These are phyloP conservation scores for Chamaea fasciata DNA, from an alignment of 2,113 vertebrate species.

Conservation along the genomic window DNA sequence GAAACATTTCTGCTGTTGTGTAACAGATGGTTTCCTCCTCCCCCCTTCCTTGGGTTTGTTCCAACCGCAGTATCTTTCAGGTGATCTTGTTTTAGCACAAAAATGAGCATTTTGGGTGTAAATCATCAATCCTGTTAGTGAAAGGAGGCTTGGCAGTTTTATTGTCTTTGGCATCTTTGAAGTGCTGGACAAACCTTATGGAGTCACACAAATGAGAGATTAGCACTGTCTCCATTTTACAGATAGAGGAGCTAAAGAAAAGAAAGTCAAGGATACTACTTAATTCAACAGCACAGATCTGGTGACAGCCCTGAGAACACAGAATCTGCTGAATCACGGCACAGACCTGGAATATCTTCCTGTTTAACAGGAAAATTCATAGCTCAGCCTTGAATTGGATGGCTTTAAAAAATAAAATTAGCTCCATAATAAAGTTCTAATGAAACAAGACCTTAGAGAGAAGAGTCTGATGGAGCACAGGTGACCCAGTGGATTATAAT, in stretches of 20 bases:
- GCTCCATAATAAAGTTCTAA: not conserved
- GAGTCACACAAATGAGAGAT: conserved; percentile 13
- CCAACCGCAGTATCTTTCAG: conserved; percentile 50
- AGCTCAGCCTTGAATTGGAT: not conserved
- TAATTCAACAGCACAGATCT: not conserved
- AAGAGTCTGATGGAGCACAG: not conserved
- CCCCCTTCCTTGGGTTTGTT: conserved; percentile 18
- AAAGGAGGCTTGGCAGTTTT: conserved; percentile 20
- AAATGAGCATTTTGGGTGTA: conserved; percentile 56
- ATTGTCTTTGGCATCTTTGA: conserved; percentile 23
- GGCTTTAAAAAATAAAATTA: not conserved
- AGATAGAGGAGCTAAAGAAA: not conserved
- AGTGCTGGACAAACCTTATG: not conserved
- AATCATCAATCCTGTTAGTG: conserved; percentile 1
- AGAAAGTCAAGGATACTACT: conserved; percentile 19
- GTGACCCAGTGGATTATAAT: not conserved
- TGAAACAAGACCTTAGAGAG: conserved; percentile 19
- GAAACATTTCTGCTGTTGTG: conserved; percentile 42
- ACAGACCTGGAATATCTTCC: not conserved
- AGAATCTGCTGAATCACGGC: conserved; percentile 49
- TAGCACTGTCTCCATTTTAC: conserved; percentile 8
- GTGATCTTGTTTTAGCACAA: conserved; percentile 58
- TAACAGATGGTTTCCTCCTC: conserved; percentile 61
- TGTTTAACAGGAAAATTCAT: not conserved
- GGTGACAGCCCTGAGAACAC: conserved; percentile 17